Conservation (phyloP, 2,113 vertebrate species). For the Cairina moschata region DNA sequence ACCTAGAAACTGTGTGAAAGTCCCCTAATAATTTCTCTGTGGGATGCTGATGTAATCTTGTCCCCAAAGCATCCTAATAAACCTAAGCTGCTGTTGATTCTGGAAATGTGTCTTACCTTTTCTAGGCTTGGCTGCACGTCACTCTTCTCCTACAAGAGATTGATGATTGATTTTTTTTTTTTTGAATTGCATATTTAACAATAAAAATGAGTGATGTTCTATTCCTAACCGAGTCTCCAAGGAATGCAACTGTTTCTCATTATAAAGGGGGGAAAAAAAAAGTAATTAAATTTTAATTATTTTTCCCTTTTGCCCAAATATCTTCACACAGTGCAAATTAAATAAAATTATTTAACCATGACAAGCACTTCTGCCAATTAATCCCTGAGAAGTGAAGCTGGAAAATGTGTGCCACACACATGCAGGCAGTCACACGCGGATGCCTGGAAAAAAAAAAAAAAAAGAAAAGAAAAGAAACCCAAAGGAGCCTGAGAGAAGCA, state of each 20-base stretch:
- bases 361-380: conserved; percentile 49
- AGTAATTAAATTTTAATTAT: conserved; percentile 70
- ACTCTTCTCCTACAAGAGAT: neutral
- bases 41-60: neutral
- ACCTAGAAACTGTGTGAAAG: neutral
- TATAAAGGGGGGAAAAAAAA: neutral
- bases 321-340: conserved; percentile 52
- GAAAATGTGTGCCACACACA: neutral
- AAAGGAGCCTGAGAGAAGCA: conserved; percentile 8
- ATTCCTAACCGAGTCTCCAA: conserved; percentile 38
- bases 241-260: conserved; percentile 55
- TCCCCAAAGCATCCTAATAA: neutral
- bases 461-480: neutral
- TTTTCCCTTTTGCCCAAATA: conserved; percentile 67
- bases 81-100: neutral
- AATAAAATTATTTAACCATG: conserved; percentile 62
- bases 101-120: neutral
- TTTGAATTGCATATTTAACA: conserved; percentile 19
- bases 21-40: neutral
- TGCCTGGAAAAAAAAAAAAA: neutral
- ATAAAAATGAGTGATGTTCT: conserved; percentile 34
- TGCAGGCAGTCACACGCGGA: neutral
- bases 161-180: conserved; percentile 2
- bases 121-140: neutral
- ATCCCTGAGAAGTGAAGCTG: conserved; percentile 36